Base-by-base conservation (phyloP, 2,113 vertebrate species). In the Misgurnus anguillicaudatus region DNA sequence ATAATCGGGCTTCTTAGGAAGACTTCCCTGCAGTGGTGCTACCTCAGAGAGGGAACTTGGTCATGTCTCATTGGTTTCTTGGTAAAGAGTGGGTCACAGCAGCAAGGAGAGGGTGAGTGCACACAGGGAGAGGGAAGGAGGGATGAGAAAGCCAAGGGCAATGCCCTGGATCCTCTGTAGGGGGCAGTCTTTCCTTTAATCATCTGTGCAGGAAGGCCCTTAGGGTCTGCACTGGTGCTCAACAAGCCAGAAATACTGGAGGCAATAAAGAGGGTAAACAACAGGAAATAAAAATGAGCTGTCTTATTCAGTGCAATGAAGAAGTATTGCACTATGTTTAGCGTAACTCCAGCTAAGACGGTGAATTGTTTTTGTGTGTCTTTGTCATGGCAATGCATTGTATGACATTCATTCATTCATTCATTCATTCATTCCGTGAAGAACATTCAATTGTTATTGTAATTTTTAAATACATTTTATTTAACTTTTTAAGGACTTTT, bases 171-270 rank as follows among this genome's bases (percentile, higher is more conserved):
- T 75, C 14, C 75, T 80, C 84, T 85, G 81, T 78, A 83, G 84
- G 81, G 84, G 84, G 84, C 84, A 80, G 64, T 83, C 74, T 85
- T 77, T 80, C 69, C 78, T 78, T 83, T 78, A 83, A 81, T 70
- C 69, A 72, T 55, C 68, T 71, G 39, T 62, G 64, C 74, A 74
- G 75, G 48, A 60, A 68, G 73, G 75, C 75, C 58, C 69, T 81
- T 13, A 69, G 63, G 53, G 64, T 51, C 47, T 77, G 57, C 66
- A 61, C 61, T 3, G 45, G 76, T 75, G 66, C 81, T 82, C 62
- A 66, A 75, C 67, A 78, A 69, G 75, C 63, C 75, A 74, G 60
- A n/a, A 24, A 39, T 60, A 78, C 74, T 77, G 48, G 31, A 55
- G 64, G 45, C 58, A 6, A 64, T 48, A 38, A 68, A 75, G 62